Base-by-base conservation (phyloP, 2,113 vertebrate species). In the Python bivittatus region DNA sequence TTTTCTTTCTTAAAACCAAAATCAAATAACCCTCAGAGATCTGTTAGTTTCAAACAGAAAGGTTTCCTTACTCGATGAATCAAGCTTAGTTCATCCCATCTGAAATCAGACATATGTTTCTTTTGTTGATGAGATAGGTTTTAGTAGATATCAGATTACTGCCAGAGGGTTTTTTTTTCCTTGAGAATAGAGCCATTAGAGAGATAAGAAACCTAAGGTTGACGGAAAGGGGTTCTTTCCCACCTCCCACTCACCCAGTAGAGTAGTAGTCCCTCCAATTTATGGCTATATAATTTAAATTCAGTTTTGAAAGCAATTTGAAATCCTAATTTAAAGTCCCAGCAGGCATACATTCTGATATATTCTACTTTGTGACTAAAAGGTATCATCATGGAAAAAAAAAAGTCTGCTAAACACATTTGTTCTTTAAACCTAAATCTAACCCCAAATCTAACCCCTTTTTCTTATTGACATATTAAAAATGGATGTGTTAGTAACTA, bases 401-500 rank as follows among this genome's bases (percentile, higher is more conserved):
- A 88, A 11, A 92, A 94, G 53, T 89, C 94, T 93, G 92, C 94
- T 95, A 92, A 53, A 93, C 68, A 92, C 87, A 61, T 85, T 95
- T 95, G 64, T 91, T 95, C 4, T 92, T 93, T 91, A 93, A 94
- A 93, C 93, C 90, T 68, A 93, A 95, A 95, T n/a, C n/a, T n/a
- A n/a, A n/a, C n/a, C 97, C 89, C 85, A 89, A 72, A 72, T 72
- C 68, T 79, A 38, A 42, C 72, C 2, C 17, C 29, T 90, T 95
- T 79, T 23, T 92, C 94, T 95, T 94, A 89, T 84, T 84, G 90
- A 86, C 64, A 58, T 92, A 57, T 38, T 79, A 79, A 79, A 38
- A 79, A 79, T 79, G 2, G 89, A 2, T 94, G 13, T 79, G 52
- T 52, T 95, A 94, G n/a, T 92, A 93, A 95, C 83, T 48, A 92